Conservation (phyloP, 2,888 invertebrate species). For the Horisme vitalbata region DNA sequence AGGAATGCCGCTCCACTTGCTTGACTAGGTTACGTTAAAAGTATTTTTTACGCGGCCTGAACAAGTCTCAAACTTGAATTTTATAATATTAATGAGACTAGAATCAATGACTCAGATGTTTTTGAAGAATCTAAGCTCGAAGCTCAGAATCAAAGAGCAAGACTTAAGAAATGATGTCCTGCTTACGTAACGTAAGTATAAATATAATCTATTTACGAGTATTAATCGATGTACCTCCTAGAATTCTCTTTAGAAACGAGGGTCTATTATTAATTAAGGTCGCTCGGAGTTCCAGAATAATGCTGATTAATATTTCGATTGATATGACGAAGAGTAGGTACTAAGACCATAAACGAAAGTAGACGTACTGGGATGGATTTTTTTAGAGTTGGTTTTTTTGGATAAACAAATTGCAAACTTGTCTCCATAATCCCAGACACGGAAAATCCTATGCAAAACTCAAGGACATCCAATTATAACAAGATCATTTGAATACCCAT, state of each 20-base stretch:
- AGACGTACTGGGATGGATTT: background rate
- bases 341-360: constrained; percentile 25
- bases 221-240: too few relatives aligned
- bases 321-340: constrained; percentile 24
- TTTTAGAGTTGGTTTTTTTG: too few relatives aligned
- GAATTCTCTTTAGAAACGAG: constrained; percentile 9
- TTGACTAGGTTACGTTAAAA: constrained; percentile 31
- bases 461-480: too few relatives aligned
- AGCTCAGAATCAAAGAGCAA: constrained; percentile 7
- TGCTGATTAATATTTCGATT: constrained; percentile 22
- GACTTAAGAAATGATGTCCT: too few relatives aligned
- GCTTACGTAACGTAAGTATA: too few relatives aligned
- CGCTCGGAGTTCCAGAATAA: constrained; percentile 9
- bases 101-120: constrained; percentile 15
- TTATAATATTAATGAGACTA: constrained; percentile 18
- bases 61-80: constrained; percentile 29
- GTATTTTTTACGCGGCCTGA: constrained; percentile 23
- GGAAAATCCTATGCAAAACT: too few relatives aligned
- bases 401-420: constrained; percentile 1
- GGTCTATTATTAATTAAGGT: constrained; percentile 18
- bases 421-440: constrained; percentile 1
- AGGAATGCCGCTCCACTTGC: constrained; percentile 49
- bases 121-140: background rate
- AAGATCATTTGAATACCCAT: too few relatives aligned
- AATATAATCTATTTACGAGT: background rate